Base-by-base conservation (phyloP, 2,888 invertebrate genomes). In the Drosophila vallismaia region DNA sequence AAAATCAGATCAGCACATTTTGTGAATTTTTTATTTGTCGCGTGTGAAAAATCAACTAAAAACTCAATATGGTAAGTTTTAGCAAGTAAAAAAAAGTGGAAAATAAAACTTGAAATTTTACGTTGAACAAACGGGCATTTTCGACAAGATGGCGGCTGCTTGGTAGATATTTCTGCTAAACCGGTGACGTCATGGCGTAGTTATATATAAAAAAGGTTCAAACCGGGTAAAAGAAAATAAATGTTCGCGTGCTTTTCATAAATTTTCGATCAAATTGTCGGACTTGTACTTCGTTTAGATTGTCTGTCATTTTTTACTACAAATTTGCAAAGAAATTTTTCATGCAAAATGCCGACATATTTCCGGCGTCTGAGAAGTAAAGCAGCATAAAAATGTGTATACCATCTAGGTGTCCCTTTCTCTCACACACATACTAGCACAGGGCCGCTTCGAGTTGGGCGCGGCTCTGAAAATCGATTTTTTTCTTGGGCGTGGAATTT, bases 21-120 rank as follows among this genome's bases (percentile, higher is more conserved):
- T 80, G 76, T 79, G 84, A 85, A 80, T 74, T 88, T 54, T 77
- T 88, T 73, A 9, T 77, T 86, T 79, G 72, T 83, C 81, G 85
- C 82, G 84, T 88, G 77, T 87, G 77, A 76, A 79, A 86, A 67
- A 66, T 70, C 70, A 74, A 81, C 76, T 59, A 80, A 78, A 70
- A 62, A 58, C 62, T 89, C 86, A 91, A 90, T 82, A 91, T 91
- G 91, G 91, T 91, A 86, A 91, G 91, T 81, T 24, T 31, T 56
- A 55, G 44, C 24, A 4, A 33, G 8, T 5, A 26, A n/a, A 19
- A 29, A 28, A 24, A 19, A 24, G 9, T 10, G 6, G 14, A 7
- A 40, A 24, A 40, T 24, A 31, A 4, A 6, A 6, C 0, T 9
- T 45, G 4, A 24, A 8, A 42, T 14, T 51, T n/a, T 8, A 19